Evolutionary conservation across 2,888 invertebrate genomes (phyloP), one percentile per base, ranked within the genome.

Genomic region (Caenorhabditis becei): DNA sequence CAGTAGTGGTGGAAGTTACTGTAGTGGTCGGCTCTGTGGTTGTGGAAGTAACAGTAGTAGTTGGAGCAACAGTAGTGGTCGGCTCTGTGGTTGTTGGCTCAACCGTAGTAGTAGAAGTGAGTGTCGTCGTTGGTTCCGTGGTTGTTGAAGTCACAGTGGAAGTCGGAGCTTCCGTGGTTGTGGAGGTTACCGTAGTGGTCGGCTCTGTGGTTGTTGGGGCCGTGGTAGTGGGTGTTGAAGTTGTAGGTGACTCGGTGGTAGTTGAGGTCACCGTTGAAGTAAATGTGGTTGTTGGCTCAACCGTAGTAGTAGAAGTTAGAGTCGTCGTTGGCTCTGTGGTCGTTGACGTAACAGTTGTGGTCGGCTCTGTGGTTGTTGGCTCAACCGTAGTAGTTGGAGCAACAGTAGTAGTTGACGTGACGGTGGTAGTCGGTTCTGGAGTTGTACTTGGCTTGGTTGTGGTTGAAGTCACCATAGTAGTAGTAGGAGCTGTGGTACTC

Each of bases 71-170:
- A 49, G 49, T 62, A 0, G 49, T 47, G 1, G 62, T 62, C 32
- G 4, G 4, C n/a, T 41, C 16, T 0, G n/a, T 2, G 10, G 63
- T 49, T n/a, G 62, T 47, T 28, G 53, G 35, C 16, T 56, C 32
- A 0, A 23, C 7, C 4, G 56, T 44, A 18, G 44, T 37, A 14
- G 4, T 32, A 32, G 32, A 7, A 10, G 32, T 10, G 5, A 7
- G 32, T 4, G 10, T 32, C 10, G 4, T 32, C 5, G n/a, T n/a
- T n/a, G n/a, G n/a, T n/a, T n/a, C n/a, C n/a, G n/a, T n/a, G n/a
- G 63, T 51, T 23, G 66, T 26, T n/a, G 66, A 53, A 23, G 54
- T 18, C 20, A 41, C 26, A 11, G 65, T 32, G n/a, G n/a, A n/a
- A 18, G 51, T 51, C 51, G 51, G 20, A 5, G 2, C 16, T 14